Evolutionary conservation across 1,140 invertebrate species (phyloP).

Genomic region (Drosophila repletoides): DNA sequence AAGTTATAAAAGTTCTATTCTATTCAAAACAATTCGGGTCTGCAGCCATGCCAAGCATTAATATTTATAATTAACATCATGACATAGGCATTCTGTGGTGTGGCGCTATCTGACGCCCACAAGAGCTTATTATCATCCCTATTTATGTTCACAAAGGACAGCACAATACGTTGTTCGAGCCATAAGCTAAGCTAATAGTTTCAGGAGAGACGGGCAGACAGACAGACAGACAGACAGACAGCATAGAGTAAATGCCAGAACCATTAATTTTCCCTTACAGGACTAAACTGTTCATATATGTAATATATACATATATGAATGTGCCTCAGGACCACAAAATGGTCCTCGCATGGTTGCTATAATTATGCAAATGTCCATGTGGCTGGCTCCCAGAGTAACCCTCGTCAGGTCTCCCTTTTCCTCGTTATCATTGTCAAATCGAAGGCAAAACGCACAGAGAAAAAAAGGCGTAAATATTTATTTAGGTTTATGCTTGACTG

Average conservation of each 20-base stretch:
- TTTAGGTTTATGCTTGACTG: slow-evolving; percentile 42
- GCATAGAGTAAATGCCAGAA: slow-evolving; percentile 44
- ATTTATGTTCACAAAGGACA: slow-evolving; percentile 48
- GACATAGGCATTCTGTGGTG: neutral
- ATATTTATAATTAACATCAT: slow-evolving; percentile 16
- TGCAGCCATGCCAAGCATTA: neutral
- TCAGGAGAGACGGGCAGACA: too few species aligned
- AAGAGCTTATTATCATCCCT: slow-evolving; percentile 37
- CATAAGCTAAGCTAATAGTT: slow-evolving; percentile 56
- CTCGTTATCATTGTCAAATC: slow-evolving; percentile 65
- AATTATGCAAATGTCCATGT: slow-evolving; percentile 68
- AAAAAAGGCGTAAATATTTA: slow-evolving; percentile 37
- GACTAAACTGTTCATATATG: slow-evolving; percentile 35
- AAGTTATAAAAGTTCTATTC: too few species aligned
- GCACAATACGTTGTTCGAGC: slow-evolving; percentile 37
- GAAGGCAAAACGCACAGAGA: slow-evolving; percentile 2
- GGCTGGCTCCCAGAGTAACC: slow-evolving; percentile 39
- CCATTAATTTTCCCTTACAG: slow-evolving; percentile 49
- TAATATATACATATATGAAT: slow-evolving; percentile 50
- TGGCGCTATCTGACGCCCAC: neutral
- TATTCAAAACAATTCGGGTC: neutral
- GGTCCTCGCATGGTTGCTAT: slow-evolving; percentile 8
- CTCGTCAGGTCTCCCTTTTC: slow-evolving; percentile 24
- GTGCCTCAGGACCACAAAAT: slow-evolving; percentile 7
- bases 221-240: too few species aligned